Evolutionary conservation across 2,797 vertebrate genomes (phyloP).

Genomic region (Periophthalmus magnuspinnatus): DNA sequence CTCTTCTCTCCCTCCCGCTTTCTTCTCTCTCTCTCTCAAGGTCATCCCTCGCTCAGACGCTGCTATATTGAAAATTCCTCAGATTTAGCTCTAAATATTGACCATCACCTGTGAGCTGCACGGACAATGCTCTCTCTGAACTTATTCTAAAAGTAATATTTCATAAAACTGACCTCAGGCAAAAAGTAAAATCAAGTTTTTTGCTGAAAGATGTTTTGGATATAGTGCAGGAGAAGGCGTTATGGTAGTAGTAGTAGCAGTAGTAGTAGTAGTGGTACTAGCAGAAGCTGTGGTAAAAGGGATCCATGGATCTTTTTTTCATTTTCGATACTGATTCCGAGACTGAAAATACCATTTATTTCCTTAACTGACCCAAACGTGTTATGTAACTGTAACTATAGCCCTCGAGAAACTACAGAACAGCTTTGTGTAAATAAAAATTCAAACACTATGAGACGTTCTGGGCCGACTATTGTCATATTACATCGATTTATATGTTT

Average conservation of each 20-base stretch:
- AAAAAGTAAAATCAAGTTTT: not conserved
- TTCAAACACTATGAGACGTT: too few species aligned
- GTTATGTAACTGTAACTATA: too few species aligned
- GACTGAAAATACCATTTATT: too few species aligned
- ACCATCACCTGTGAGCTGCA: constrained; percentile 27
- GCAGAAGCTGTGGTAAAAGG: not conserved
- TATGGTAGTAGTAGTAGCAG: not conserved
- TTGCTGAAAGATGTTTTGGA: not conserved
- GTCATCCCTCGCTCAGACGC: constrained; percentile 45
- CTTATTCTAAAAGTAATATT: not conserved
- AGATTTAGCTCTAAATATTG: constrained; percentile 38
- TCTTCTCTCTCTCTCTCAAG: constrained; percentile 56
- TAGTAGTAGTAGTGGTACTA: not conserved
- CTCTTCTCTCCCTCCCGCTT: constrained; percentile 39
- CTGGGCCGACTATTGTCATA: too few species aligned
- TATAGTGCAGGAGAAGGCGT: not conserved
- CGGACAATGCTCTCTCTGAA: constrained; percentile 22
- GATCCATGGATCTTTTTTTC: too few species aligned
- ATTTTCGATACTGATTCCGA: too few species aligned
- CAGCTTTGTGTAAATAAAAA: too few species aligned
- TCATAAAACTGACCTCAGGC: not conserved
- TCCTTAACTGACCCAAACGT: too few species aligned
- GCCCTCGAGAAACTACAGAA: too few species aligned
- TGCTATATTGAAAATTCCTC: constrained; percentile 45
- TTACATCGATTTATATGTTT: too few species aligned